A percentile compares a stretch with the other conserved stretches of the same genome.
Evolutionary conservation across 2,113 vertebrate genomes (phyloP).

Genomic region (Neomonachus schauinslandi): DNA sequence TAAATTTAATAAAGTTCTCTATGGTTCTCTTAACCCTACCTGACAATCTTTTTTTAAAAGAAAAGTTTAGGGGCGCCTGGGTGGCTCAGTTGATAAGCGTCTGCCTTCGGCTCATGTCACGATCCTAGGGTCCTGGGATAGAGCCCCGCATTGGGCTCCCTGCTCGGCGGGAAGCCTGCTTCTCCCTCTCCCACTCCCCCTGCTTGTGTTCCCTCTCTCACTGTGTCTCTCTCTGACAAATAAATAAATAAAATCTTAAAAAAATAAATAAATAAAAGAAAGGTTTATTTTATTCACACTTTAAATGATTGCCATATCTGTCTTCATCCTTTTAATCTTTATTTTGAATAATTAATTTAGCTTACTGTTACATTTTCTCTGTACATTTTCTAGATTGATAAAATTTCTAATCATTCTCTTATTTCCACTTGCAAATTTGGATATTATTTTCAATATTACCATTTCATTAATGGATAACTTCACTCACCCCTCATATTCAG

Average conservation of each 20-base stretch:
- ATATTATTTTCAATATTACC: neutral
- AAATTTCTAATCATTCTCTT: neutral
- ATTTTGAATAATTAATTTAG: neutral
- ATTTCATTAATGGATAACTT: neutral
- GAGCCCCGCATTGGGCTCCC: too few species aligned
- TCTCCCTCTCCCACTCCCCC: too few species aligned
- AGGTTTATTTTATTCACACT: neutral
- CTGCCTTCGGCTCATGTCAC: too few species aligned
- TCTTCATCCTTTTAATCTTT: neutral
- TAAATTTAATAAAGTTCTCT: neutral
- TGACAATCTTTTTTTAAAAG: neutral
- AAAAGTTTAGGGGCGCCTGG: neutral
- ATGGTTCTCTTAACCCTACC: neutral
- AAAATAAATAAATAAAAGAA: neutral
- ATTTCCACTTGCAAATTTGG: neutral
- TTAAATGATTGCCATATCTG: neutral
- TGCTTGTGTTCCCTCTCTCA: too few species aligned
- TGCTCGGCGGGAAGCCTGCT: too few species aligned
- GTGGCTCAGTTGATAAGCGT: too few species aligned
- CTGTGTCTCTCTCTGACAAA: too few species aligned
- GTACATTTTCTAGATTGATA: neutral
- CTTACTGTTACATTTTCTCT: neutral
- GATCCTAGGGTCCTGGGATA: too few species aligned
- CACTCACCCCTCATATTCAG: neutral
- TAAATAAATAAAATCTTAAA: too few species aligned